phyloP scores from a whole-genome alignment of 2,797 vertebrate species.

The Hozukius guyotensis region DNA sequence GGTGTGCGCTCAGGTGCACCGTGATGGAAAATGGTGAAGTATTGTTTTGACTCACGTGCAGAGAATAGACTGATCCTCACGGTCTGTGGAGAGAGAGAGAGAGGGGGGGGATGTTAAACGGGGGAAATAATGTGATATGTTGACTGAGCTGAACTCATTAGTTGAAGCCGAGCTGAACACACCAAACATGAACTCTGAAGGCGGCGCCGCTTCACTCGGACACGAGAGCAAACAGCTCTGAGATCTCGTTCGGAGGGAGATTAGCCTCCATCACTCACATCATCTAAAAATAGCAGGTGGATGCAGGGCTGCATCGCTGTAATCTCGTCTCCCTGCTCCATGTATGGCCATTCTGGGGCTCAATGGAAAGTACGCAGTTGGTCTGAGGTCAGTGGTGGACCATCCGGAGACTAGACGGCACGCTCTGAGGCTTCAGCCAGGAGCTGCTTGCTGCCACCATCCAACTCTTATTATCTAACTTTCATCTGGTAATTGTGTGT shows the following conservation, averaged over 20 bases:
- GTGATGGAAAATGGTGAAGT: slow-evolving; percentile 12
- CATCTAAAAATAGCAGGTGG: slow-evolving; percentile 73
- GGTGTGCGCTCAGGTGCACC: background rate
- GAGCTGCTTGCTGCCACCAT: background rate
- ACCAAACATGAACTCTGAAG: slow-evolving; percentile 59
- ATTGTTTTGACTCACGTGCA: slow-evolving; percentile 91
- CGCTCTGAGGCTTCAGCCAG: slow-evolving; percentile 26
- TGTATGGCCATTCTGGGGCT: slow-evolving; percentile 66
- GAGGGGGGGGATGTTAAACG: background rate
- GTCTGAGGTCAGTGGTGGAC: slow-evolving; percentile 50
- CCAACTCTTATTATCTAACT: background rate
- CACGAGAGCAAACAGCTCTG: slow-evolving; percentile 14
- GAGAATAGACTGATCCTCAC: slow-evolving; percentile 96
- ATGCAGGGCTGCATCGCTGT: slow-evolving; percentile 36
- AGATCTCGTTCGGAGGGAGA: slow-evolving; percentile 42
- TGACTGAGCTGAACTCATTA: slow-evolving; percentile 29
- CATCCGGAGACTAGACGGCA: slow-evolving; percentile 19
- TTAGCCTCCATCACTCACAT: slow-evolving; percentile 53
- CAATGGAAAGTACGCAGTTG: slow-evolving; percentile 56
- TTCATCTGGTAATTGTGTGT: background rate
- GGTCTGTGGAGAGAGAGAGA: slow-evolving; percentile 84
- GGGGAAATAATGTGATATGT: slow-evolving; percentile 15
- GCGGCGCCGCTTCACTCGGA: background rate
- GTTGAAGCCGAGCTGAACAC: slow-evolving; percentile 46
- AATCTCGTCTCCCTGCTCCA: slow-evolving; percentile 60